A percentile compares a stretch with the other conserved stretches of the same genome.
phyloP scores from a whole-genome alignment of 30 jellyfish, hydroid and myxozoan genomes.

The Morbakka virulenta region DNA sequence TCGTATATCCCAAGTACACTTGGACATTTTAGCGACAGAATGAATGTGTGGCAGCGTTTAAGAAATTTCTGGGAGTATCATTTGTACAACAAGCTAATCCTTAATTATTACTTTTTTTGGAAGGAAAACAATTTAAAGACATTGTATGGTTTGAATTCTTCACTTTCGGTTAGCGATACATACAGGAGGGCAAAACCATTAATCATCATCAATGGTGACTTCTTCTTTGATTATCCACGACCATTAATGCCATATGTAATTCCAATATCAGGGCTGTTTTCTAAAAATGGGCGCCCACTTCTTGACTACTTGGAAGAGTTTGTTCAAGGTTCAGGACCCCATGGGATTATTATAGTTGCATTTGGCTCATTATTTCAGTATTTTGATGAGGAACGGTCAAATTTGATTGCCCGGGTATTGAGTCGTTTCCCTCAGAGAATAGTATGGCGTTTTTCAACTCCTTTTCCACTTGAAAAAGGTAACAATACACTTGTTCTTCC shows the following conservation, averaged over 20 bases:
- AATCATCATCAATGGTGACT: slow-evolving; percentile 31
- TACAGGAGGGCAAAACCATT: slow-evolving; percentile 41
- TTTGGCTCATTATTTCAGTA: not conserved
- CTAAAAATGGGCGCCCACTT: not conserved
- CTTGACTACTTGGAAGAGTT: slow-evolving; percentile 1
- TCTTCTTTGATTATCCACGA: slow-evolving; percentile 29
- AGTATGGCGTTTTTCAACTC: slow-evolving; percentile 1
- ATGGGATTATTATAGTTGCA: slow-evolving; percentile 33
- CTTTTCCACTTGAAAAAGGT: not conserved
- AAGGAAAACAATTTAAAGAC: slow-evolving; percentile 8
- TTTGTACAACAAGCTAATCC: not conserved
- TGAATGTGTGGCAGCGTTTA: slow-evolving; percentile 9
- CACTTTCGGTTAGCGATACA: slow-evolving; percentile 28
- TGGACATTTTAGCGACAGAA: not conserved
- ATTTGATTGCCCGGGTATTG: slow-evolving; percentile 3
- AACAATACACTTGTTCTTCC: not conserved
- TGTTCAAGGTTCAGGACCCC: slow-evolving; percentile 2
- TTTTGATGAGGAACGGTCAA: slow-evolving; percentile 5
- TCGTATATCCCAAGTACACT: not conserved
- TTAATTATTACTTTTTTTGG: slow-evolving; percentile 6
- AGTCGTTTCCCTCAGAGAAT: not conserved
- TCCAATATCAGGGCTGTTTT: slow-evolving; percentile 40
- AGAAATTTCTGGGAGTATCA: not conserved
- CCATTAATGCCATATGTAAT: slow-evolving; percentile 49
- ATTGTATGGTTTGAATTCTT: not conserved